Percentiles rank a stretch among this genome's conserved stretches.
phyloP scores from a whole-genome alignment of 2,797 vertebrate species.

The Spatula versicolor region DNA sequence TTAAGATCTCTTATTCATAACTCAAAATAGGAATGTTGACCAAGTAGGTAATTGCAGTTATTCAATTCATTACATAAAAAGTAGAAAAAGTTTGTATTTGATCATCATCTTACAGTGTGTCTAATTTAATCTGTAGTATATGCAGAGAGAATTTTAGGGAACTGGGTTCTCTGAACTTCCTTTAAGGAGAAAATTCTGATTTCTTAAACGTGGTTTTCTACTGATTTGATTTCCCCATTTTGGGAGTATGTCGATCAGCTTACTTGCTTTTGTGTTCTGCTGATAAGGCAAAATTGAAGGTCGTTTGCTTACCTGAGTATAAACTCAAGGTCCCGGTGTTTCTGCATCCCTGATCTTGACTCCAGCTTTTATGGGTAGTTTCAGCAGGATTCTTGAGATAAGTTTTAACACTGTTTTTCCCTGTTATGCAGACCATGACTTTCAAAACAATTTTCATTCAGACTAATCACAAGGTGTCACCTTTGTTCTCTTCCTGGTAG shows the following conservation, averaged over 20 bases:
- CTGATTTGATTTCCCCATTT: neutral
- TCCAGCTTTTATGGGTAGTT: neutral
- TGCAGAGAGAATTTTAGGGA: neutral
- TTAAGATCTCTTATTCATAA: neutral
- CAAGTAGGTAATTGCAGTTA: neutral
- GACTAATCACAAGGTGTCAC: neutral
- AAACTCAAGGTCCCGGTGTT: neutral
- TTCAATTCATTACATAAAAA: neutral
- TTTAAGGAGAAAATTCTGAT: neutral
- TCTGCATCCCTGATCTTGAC: neutral
- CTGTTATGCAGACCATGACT: neutral
- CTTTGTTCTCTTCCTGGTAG: neutral
- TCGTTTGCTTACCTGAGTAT: neutral
- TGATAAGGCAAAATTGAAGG: neutral
- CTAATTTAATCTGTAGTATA: neutral
- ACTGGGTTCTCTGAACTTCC: neutral
- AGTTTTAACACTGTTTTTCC: neutral
- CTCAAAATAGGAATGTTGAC: neutral
- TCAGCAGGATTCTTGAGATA: neutral
- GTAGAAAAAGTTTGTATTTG: neutral
- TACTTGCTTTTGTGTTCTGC: neutral
- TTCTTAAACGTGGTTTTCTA: neutral
- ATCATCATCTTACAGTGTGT: neutral
- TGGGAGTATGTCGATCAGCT: neutral
- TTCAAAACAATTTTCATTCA: neutral